These are phyloP conservation scores for Rhinoderma darwinii DNA, from an alignment of 2,113 vertebrate genomes.

Conservation along the genomic window DNA sequence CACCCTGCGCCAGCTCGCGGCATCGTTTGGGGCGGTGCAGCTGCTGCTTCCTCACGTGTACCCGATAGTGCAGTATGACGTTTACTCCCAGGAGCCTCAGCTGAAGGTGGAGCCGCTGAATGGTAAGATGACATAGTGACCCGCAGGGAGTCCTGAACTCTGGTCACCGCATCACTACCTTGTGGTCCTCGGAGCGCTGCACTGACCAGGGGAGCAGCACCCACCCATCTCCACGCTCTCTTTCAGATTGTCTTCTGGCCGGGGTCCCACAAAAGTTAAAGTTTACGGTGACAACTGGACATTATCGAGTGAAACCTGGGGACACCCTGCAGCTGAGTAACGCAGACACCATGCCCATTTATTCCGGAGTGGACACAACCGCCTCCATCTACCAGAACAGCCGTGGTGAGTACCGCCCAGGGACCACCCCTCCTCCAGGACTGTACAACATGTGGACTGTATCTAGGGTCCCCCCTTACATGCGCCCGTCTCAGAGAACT, in stretches of 20 bases:
- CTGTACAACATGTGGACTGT: no score
- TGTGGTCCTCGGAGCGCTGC: no score
- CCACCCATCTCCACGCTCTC: background rate
- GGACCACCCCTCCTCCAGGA: no score
- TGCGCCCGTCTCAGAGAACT: no score
- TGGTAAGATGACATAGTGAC: conserved; percentile 72
- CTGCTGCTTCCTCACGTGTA: conserved; percentile 92
- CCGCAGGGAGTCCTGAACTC: background rate
- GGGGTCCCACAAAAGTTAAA: conserved; percentile 93
- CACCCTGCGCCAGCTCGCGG: conserved; percentile 88
- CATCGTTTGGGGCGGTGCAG: conserved; percentile 84
- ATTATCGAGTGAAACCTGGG: conserved; percentile 88
- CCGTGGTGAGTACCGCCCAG: conserved; percentile 71
- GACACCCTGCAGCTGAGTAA: conserved; percentile 95
- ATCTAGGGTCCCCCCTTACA: no score
- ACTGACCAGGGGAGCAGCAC: background rate
- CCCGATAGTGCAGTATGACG: conserved; percentile 90
- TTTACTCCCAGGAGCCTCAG: conserved; percentile 97
- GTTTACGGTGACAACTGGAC: conserved; percentile 91
- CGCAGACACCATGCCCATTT: conserved; percentile 84
- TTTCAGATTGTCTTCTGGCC: conserved; percentile 89
- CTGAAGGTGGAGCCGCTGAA: conserved; percentile 89
- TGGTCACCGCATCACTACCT: no score
- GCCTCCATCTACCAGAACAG: conserved; percentile 82
- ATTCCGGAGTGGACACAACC: conserved; percentile 76